Conservation (phyloP, 2,888 invertebrate genomes). For the Hypercompe scribonia region DNA sequence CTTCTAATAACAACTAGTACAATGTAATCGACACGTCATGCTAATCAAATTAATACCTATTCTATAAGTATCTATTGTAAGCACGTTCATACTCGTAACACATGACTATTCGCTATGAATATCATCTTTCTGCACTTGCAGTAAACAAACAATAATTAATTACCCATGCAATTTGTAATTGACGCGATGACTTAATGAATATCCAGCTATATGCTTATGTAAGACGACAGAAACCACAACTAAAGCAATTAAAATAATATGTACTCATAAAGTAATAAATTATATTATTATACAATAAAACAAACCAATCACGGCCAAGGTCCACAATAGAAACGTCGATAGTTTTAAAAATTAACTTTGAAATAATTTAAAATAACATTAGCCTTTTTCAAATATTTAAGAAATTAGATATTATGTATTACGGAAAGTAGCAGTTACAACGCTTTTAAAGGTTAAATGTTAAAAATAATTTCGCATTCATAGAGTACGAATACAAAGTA, state of each 20-base stretch:
- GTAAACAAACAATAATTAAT: neutral
- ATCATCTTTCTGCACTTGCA: neutral
- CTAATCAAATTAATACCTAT: too few relatives aligned
- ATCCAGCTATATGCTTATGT: neutral
- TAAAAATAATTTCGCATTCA: too few relatives aligned
- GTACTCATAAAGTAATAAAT: neutral
- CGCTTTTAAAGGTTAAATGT: too few relatives aligned
- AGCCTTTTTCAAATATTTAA: neutral
- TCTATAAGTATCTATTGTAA: too few relatives aligned
- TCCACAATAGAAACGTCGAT: neutral
- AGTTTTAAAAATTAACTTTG: neutral
- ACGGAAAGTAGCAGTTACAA: too few relatives aligned
- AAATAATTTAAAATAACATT: neutral
- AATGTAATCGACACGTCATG: too few relatives aligned
- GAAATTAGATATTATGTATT: neutral
- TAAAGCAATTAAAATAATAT: neutral
- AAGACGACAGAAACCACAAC: neutral
- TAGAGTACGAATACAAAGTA: too few relatives aligned
- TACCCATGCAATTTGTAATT: neutral
- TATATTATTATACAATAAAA: neutral
- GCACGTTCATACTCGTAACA: neutral
- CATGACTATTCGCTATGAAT: neutral
- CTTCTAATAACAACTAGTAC: too few relatives aligned
- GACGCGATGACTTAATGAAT: neutral
- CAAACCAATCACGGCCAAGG: neutral